Conservation (phyloP, 2,113 vertebrate species). For the Meles meles region DNA sequence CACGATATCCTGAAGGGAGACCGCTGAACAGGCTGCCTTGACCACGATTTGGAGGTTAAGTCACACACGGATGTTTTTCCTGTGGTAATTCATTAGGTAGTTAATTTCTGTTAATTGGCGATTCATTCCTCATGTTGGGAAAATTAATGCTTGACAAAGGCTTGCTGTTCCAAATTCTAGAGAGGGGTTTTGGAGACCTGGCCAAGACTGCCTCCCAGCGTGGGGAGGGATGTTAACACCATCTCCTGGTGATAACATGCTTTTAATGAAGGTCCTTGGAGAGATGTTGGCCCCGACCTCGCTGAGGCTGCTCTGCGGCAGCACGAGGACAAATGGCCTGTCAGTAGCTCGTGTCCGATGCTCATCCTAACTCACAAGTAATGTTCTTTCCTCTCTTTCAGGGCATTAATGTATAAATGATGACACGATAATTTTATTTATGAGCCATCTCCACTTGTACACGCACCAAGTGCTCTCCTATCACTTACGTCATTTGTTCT, state of each 20-base stretch:
- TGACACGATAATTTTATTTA: background rate
- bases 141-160: background rate
- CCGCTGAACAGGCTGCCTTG: background rate
- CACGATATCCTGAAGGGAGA: background rate
- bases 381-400: background rate
- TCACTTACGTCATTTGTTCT: background rate
- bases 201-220: background rate
- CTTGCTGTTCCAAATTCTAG: background rate
- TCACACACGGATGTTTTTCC: background rate
- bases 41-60: background rate
- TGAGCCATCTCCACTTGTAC: rapidly evolving
- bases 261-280: background rate
- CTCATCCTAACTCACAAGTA: background rate
- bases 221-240: rapidly evolving
- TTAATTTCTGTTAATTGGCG: background rate
- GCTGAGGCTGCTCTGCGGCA: background rate
- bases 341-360: background rate
- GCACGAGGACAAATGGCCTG: background rate
- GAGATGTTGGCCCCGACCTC: rapidly evolving
- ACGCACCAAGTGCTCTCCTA: background rate
- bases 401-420: background rate
- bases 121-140: background rate
- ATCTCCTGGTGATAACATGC: background rate
- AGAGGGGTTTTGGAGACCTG: background rate
- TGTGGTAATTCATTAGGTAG: background rate